Percentiles rank a stretch among this genome's conserved stretches.
Conservation (phyloP, 1,140 invertebrate genomes). For the Diabrotica undecimpunctata region DNA sequence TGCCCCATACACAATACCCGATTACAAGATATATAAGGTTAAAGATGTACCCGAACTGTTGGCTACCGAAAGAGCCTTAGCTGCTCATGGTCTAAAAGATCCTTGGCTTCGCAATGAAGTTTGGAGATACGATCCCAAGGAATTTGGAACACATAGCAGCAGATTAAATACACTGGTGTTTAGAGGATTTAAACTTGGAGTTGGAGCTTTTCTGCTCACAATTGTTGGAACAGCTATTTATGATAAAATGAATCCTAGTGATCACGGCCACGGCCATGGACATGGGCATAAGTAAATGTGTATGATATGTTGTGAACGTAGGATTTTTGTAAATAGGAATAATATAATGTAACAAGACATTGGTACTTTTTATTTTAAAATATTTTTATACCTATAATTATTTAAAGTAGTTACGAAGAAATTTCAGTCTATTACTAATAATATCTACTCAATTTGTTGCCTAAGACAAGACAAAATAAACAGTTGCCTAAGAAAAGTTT, state of each 20-base stretch:
- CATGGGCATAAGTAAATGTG: slow-evolving; percentile 21
- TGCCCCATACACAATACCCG: slow-evolving; percentile 59
- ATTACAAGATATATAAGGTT: slow-evolving; percentile 67
- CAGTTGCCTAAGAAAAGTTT: too few species aligned
- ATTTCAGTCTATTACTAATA: too few species aligned
- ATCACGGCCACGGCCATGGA: slow-evolving; percentile 49
- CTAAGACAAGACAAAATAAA: too few species aligned
- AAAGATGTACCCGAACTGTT: slow-evolving; percentile 64
- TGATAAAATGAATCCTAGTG: slow-evolving; percentile 52
- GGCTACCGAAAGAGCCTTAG: slow-evolving; percentile 59
- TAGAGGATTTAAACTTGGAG: slow-evolving; percentile 60
- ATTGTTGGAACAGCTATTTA: slow-evolving; percentile 51
- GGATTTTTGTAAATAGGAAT: background rate
- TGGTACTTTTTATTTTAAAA: too few species aligned
- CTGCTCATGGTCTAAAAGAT: slow-evolving; percentile 68
- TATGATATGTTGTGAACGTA: background rate
- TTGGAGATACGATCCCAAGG: slow-evolving; percentile 63
- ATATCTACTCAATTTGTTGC: too few species aligned
- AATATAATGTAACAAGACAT: background rate
- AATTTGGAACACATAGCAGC: slow-evolving; percentile 48
- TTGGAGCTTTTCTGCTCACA: slow-evolving; percentile 62
- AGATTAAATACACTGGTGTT: slow-evolving; percentile 49
- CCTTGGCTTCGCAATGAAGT: slow-evolving; percentile 84
- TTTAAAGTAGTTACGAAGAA: too few species aligned
- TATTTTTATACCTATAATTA: too few species aligned